Percentiles rank a stretch among this genome's conserved stretches.
These are phyloP conservation scores for Callithrix jacchus DNA, from an alignment of 2,113 vertebrate species.

Conservation along the genomic window DNA sequence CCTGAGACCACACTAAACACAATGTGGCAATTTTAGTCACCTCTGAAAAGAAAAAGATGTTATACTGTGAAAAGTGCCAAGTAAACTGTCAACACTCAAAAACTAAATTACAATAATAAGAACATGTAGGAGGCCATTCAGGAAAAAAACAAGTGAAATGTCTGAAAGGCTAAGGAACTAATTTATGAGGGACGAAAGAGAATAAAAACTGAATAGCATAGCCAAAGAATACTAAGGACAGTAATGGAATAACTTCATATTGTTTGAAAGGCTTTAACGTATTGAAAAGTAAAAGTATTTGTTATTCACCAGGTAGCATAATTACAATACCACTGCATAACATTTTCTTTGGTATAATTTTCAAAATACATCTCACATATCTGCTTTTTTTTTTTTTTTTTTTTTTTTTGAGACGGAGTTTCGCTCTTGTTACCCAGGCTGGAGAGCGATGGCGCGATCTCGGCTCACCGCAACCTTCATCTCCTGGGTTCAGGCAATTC, in stretches of 20 bases:
- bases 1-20: background rate
- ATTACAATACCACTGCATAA: background rate
- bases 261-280: background rate
- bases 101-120: slow-evolving; percentile 61
- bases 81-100: slow-evolving; percentile 58
- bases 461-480: no score
- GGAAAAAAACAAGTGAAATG: slow-evolving; percentile 25
- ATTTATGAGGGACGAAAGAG: slow-evolving; percentile 34
- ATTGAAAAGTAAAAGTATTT: background rate
- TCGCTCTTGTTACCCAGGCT: no score
- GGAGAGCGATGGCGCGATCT: no score
- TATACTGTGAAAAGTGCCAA: slow-evolving; percentile 31
- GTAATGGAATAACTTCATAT: background rate
- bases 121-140: background rate
- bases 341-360: background rate
- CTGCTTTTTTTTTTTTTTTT: no score
- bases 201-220: slow-evolving; percentile 12
- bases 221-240: background rate
- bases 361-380: background rate
- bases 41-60: slow-evolving; percentile 47
- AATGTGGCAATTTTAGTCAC: background rate
- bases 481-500: no score
- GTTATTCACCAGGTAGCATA: background rate
- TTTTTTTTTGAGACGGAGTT: no score
- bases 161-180: slow-evolving; percentile 8